Conservation (phyloP, 2,888 invertebrate genomes). For the Cheilosia vulpina region DNA sequence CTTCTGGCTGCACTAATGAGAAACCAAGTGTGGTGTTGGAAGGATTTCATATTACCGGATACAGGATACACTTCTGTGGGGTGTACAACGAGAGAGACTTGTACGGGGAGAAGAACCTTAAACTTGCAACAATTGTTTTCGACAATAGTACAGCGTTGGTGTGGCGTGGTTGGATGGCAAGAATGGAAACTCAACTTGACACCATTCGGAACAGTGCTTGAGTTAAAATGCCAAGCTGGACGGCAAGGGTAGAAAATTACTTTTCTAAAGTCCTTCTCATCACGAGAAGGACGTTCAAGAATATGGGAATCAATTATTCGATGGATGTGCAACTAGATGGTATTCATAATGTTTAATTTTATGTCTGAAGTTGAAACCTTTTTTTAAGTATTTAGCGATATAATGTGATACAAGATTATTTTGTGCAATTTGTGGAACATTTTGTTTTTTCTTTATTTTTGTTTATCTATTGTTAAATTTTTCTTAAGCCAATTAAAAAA, state of each 20-base stretch:
- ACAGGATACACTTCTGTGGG: conserved; percentile 64
- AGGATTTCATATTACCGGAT: conserved; percentile 47
- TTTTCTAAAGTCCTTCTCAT: conserved; percentile 73
- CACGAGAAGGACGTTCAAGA: conserved; percentile 15
- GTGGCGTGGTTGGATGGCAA: conserved; percentile 20
- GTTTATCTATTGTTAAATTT: not conserved
- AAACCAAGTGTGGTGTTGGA: conserved; percentile 41
- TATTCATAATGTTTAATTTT: not conserved
- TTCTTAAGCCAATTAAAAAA: not conserved
- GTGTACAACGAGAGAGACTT: conserved; percentile 23
- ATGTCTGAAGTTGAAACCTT: not conserved
- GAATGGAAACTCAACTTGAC: conserved; percentile 62
- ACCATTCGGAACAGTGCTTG: conserved; percentile 39
- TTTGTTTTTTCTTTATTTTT: not conserved
- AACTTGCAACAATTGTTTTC: conserved; percentile 65
- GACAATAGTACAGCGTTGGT: conserved; percentile 8
- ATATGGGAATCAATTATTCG: conserved; percentile 62
- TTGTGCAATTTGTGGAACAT: not conserved
- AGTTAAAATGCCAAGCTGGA: conserved; percentile 16
- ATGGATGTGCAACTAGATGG: conserved; percentile 41
- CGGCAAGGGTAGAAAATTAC: conserved; percentile 25
- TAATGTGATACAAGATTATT: conserved; percentile 37
- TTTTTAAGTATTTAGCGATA: conserved; percentile 14
- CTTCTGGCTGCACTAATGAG: conserved; percentile 60
- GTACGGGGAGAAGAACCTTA: conserved; percentile 56